Evolutionary conservation across 1,140 invertebrate genomes (phyloP).

Genomic region (Bactericera cockerelli): DNA sequence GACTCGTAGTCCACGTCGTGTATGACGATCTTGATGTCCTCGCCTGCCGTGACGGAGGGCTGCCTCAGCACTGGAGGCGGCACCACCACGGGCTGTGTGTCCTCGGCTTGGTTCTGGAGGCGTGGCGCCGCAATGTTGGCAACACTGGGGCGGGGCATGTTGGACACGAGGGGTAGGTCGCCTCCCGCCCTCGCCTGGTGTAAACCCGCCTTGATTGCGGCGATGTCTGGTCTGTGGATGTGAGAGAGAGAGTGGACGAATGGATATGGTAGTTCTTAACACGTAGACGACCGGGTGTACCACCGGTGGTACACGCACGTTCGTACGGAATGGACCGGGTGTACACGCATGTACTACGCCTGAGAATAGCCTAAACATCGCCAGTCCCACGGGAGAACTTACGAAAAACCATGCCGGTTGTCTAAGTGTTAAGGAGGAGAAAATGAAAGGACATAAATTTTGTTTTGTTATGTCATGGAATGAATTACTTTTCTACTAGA

Average conservation of each 20-base stretch:
- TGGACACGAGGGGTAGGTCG: not conserved
- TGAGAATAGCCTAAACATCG: too few relatives aligned
- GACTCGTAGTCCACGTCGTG: constrained; percentile 64
- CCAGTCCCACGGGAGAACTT: too few relatives aligned
- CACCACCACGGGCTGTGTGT: constrained; percentile 36
- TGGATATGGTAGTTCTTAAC: too few relatives aligned
- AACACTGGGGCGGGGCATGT: not conserved
- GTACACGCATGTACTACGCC: too few relatives aligned
- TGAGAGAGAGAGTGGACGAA: not conserved
- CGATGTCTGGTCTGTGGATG: constrained; percentile 17
- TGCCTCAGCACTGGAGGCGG: constrained; percentile 42
- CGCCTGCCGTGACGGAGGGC: constrained; percentile 64
- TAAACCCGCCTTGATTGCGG: constrained; percentile 13
- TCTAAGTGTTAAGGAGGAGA: too few relatives aligned
- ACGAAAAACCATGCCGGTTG: too few relatives aligned
- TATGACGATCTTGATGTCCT: constrained; percentile 83
- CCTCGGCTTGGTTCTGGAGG: constrained; percentile 21
- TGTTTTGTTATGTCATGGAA: too few relatives aligned
- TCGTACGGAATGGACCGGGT: too few relatives aligned
- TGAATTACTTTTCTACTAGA: too few relatives aligned
- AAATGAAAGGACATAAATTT: too few relatives aligned
- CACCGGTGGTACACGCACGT: too few relatives aligned
- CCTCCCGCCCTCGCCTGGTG: constrained; percentile 6
- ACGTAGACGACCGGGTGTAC: too few relatives aligned
- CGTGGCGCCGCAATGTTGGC: not conserved